Base-by-base conservation (phyloP, 2,797 vertebrate species). In the Peromyscus nudipes region DNA sequence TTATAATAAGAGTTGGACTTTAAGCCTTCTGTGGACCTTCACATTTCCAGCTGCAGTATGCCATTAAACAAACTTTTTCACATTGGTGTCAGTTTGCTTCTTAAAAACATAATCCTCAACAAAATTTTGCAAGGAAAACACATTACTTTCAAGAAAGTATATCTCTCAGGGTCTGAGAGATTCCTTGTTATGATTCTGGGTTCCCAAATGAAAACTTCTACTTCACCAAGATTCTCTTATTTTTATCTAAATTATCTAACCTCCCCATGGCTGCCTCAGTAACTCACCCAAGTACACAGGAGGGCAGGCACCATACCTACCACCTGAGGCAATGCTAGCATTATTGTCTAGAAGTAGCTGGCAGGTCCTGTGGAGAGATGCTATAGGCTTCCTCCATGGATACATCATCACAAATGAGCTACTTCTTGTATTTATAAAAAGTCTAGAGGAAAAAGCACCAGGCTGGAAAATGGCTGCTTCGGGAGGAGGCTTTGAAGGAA, bases 351-450 rank as follows among this genome's bases (percentile, higher is more conserved):
- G 86, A 57, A 29, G 52, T 43, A 40, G n/a, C 52, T 85, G 52
- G 17, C 52, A 75, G 27, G 69, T 31, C 16, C 25, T 43, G 0
- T 16, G 3, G 4, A 71, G 49, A 71, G 49, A 11, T 19, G n/a
- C 65, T 55, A 16, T 57, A 40, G 43, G 23, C 49, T 86, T 67
- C 12, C 43, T 16, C n/a, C 23, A 27, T n/a, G 49, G 25, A 40
- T 16, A 40, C 10, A 31, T 31, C 49, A 6, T 73, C 65, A 37
- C 85, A 55, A 55, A 52, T 23, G 4, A 57, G 76, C 13, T 64
- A 29, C 25, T 83, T 62, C 29, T 27, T 91, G 16, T 13, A 77
- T 73, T 95, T 86, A 96, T 55, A 69, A 87, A 93, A n/a, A 19
- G 73, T 69, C 46, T 92, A 31, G 21, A 90, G 92, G 57, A 23